A percentile compares a stretch with the other conserved stretches of the same genome.
Evolutionary conservation across 2,113 vertebrate genomes (phyloP).

Genomic region (Podilymbus podiceps): DNA sequence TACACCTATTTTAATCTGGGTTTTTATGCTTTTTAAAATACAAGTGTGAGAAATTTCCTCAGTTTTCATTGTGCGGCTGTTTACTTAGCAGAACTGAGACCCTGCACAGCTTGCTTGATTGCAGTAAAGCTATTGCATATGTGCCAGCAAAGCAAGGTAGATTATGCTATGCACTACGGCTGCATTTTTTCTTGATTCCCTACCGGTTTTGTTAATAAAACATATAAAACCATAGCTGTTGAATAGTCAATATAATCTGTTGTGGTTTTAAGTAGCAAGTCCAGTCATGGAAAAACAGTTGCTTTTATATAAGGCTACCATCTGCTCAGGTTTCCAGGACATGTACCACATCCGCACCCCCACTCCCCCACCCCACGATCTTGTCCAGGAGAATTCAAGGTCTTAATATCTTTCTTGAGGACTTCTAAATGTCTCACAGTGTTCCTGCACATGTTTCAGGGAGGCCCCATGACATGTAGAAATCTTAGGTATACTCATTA

Average conservation of each 20-base stretch:
- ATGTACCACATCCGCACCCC: rapidly evolving
- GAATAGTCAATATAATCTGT: neutral
- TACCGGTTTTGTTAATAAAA: neutral
- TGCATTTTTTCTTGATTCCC: neutral
- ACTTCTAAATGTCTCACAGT: neutral
- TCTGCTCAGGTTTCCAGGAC: neutral
- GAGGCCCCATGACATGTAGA: neutral
- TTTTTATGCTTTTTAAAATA: neutral
- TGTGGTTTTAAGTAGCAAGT: neutral
- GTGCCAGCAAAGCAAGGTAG: neutral
- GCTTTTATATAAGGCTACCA: neutral
- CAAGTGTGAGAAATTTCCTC: neutral
- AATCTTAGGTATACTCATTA: too few relatives aligned
- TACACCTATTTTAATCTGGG: neutral
- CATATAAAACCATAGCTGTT: neutral
- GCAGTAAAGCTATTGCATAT: neutral
- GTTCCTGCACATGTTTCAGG: neutral
- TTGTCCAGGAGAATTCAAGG: neutral
- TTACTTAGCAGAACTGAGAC: neutral
- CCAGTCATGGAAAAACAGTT: neutral
- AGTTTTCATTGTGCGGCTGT: neutral
- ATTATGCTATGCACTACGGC: neutral
- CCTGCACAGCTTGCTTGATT: neutral
- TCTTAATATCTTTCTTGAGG: neutral
- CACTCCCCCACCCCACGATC: too few relatives aligned